Evolutionary conservation across 1,140 invertebrate genomes (phyloP), one percentile per base, ranked within the genome.

Genomic region (Drosophila simulans): DNA sequence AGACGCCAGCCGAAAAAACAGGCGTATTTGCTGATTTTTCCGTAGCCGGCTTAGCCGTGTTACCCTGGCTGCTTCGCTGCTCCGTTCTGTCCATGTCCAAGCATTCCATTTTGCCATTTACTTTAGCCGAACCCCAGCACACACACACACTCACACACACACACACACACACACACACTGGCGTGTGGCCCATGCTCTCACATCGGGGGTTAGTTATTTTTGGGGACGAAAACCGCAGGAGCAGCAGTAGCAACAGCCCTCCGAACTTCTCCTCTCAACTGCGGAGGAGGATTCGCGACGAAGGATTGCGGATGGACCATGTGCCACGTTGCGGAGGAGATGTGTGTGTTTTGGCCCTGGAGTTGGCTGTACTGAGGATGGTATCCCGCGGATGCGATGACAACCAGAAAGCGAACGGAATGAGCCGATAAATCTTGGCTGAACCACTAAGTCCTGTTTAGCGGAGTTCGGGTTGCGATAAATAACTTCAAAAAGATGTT

Each of bases 141-240:
- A 22, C 20, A 20, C 20, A 20, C 20, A 20, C 20, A 1, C 20
- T 1, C 20, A 20, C 62, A 20, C 17, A 31, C n/a, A 58, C 20
- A 20, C 20, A 20, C 20, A 1, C 20, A 20, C 20, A 20, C 62
- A 20, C 17, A 31, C n/a, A 58, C 56, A 42, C 43, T 49, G 45
- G 52, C 22, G 37, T 65, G 63, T 65, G 63, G 73, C 57, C 34
- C 55, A 25, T 22, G 63, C 27, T 39, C 53, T 63, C 34, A 46
- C 46, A 51, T 64, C 65, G 82, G 77, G 81, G 81, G 81, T 84
- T 73, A 84, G 77, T 81, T 84, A 84, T 81, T 85, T 84, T 85
- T 81, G 77, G 82, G 66, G 48, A 85, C 66, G 72, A 64, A 57
- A 77, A 54, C 53, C 27, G 57, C 17, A 48, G 48, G 20, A 25